Evolutionary conservation across 2,797 vertebrate species (phyloP), one percentile per base, ranked within the genome.

Genomic region (Limnodromus scolopaceus): DNA sequence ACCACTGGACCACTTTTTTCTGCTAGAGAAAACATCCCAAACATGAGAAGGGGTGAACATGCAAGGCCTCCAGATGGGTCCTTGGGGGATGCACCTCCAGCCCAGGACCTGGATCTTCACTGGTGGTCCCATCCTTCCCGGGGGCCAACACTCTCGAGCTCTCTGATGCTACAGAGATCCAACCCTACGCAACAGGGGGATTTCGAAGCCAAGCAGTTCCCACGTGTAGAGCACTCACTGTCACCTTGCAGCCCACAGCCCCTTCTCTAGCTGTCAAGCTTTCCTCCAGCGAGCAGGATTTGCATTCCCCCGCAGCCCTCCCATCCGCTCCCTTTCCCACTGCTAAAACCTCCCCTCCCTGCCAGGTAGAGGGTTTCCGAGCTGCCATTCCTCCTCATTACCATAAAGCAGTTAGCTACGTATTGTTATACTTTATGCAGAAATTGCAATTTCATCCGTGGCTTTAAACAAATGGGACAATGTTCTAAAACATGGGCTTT

Each of bases 391-490:
- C 79, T 87, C 30, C 87, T 90, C 82, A 63, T 95, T 89, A 88
- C 61, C 96, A 84, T 75, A 68, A 81, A 92, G 23, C 93, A 84
- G 81, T 92, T 87, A 80, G 82, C 65, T 75, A 53, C 5, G 3
- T 36, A 65, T 82, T 90, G 72, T 65, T 94, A 93, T 80, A 61
- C 57, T 93, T 93, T 30, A 69, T 58, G 76, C 83, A 89, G 93
- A 76, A 94, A 96, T 66, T 84, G 85, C 87, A 95, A 94, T 96
- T 96, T 92, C 94, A 85, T 87, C 85, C 36, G 74, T 41, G 78
- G 89, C 93, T 93, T 94, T 71, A 94, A 97, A 96, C 94, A 96
- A 97, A 96, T 88, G 92, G 68, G 91, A 80, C 93, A 91, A 87
- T 69, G 83, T 91, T 97, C 95, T 91, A 92, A 97, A 96, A 88